A percentile compares a stretch with the other conserved stretches of the same genome.
Conservation (phyloP, 2,113 vertebrate species). For the Gasterosteus nipponicus region DNA sequence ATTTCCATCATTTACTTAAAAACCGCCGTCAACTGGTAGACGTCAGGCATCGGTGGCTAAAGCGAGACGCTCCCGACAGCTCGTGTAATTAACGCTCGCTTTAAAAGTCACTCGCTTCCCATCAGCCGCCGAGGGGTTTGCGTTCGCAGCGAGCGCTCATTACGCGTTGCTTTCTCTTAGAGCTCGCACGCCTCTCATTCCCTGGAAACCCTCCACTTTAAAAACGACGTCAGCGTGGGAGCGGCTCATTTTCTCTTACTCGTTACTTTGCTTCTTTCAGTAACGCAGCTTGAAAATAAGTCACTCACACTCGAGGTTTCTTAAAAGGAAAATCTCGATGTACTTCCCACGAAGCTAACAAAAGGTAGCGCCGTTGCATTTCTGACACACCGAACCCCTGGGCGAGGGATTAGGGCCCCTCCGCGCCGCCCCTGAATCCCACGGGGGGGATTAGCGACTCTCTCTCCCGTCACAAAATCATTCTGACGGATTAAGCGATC, state of each 20-base stretch:
- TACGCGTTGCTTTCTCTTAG: neutral
- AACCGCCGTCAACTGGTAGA: neutral
- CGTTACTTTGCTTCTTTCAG: too few relatives aligned
- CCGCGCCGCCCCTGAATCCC: slow-evolving; percentile 65
- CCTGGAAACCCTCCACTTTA: slow-evolving; percentile 43
- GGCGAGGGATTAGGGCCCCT: slow-evolving; percentile 54
- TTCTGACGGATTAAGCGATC: slow-evolving; percentile 70
- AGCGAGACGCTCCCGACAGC: neutral
- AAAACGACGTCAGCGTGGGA: slow-evolving; percentile 30
- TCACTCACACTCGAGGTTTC: too few relatives aligned
- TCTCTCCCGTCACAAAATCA: slow-evolving; percentile 69
- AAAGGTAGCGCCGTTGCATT: too few relatives aligned
- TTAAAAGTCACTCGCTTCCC: slow-evolving; percentile 12
- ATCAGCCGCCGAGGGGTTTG: slow-evolving; percentile 16
- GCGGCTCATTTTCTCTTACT: too few relatives aligned
- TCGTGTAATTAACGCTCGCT: slow-evolving; percentile 19
- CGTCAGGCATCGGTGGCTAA: slow-evolving; percentile 1
- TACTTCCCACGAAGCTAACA: too few relatives aligned
- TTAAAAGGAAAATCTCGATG: too few relatives aligned
- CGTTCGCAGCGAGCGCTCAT: slow-evolving; percentile 16
- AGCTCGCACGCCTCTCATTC: slow-evolving; percentile 9
- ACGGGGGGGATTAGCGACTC: slow-evolving; percentile 68
- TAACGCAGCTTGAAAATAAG: too few relatives aligned
- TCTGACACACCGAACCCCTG: slow-evolving; percentile 51
- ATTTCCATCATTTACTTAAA: neutral